phyloP scores from a whole-genome alignment of 2,888 invertebrate species.

The Pecten maximus region DNA sequence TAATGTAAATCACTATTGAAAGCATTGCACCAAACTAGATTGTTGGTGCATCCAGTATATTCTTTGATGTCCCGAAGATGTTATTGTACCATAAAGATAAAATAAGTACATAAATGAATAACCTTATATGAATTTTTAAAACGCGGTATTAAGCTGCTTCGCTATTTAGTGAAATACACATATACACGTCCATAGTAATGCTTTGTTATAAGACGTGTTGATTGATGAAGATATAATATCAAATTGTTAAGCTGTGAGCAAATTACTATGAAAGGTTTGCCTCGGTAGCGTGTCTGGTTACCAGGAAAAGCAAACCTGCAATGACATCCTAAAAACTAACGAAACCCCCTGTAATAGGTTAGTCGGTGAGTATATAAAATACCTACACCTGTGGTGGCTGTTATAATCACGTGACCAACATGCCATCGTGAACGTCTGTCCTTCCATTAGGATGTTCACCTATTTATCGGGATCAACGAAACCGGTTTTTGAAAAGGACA shows the following conservation, averaged over 20 bases:
- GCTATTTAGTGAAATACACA: neutral
- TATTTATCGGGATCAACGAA: neutral
- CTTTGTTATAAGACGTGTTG: neutral
- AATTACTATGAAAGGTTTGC: neutral
- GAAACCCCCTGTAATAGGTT: neutral
- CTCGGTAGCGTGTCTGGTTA: no score
- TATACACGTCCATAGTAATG: neutral
- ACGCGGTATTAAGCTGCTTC: no score
- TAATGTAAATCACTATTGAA: neutral
- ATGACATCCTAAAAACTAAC: no score
- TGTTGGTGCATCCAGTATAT: neutral
- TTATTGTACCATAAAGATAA: neutral
- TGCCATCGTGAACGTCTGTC: neutral
- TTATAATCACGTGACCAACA: neutral
- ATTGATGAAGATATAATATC: neutral
- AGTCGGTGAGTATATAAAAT: no score
- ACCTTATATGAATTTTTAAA: no score
- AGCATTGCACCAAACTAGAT: neutral
- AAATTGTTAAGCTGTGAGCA: neutral
- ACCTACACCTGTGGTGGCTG: neutral
- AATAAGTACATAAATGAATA: neutral
- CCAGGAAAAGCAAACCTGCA: no score
- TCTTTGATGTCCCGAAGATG: neutral
- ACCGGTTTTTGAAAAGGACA: conserved; percentile 12
- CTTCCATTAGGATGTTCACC: neutral